Conservation (phyloP, 2,113 vertebrate genomes). For the Athene cunicularia region DNA sequence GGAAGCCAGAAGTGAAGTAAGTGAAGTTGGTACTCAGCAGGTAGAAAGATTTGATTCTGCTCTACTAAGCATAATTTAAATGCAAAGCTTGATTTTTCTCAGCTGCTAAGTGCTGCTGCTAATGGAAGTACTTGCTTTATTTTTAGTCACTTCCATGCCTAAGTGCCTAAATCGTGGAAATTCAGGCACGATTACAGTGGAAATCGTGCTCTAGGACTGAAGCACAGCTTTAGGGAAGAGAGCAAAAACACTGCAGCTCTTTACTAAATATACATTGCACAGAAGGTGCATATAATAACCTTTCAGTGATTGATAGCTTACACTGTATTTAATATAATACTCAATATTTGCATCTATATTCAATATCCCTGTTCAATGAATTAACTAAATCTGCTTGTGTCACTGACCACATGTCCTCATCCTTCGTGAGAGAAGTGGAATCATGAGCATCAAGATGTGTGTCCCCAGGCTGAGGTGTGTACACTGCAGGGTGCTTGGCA, state of each 20-base stretch:
- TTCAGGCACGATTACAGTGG: not conserved
- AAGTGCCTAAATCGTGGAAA: not conserved
- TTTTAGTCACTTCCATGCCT: not conserved
- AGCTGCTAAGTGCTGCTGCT: not conserved
- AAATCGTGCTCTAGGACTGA: not conserved
- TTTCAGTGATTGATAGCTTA: not conserved
- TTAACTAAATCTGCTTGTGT: not conserved
- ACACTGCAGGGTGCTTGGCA: not conserved
- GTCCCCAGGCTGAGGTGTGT: not conserved
- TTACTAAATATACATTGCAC: not conserved
- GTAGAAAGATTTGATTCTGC: not conserved
- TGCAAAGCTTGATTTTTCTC: not conserved
- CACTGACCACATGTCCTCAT: not conserved
- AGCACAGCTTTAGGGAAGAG: not conserved
- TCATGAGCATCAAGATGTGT: not conserved
- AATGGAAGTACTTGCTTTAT: constrained; percentile 34
- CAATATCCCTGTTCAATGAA: not conserved
- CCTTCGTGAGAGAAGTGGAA: too few species aligned
- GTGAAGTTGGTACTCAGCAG: not conserved
- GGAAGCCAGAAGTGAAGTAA: not conserved
- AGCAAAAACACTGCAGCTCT: not conserved
- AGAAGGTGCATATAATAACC: not conserved
- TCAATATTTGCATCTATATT: not conserved
- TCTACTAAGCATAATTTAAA: not conserved
- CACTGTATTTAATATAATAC: not conserved